phyloP scores from a whole-genome alignment of 2,888 invertebrate genomes.

The Leptinotarsa rubiginosa region DNA sequence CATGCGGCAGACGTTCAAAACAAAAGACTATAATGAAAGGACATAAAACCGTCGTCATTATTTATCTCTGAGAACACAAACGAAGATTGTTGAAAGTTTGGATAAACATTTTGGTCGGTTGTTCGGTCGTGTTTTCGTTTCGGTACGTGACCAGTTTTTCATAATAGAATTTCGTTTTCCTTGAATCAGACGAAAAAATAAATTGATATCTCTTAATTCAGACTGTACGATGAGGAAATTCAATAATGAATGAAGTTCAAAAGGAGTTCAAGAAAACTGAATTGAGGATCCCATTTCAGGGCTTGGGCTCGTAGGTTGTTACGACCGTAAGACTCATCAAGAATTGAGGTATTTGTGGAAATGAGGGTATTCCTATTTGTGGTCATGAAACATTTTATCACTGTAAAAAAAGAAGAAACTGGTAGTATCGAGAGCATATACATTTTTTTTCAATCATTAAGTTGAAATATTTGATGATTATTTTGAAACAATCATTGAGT shows the following conservation, averaged over 20 bases:
- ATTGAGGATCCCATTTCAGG: not conserved
- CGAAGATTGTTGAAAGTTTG: constrained; percentile 40
- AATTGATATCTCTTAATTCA: constrained; percentile 39
- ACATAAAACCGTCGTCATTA: constrained; percentile 39
- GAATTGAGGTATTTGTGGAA: too few relatives aligned
- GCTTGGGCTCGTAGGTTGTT: too few relatives aligned
- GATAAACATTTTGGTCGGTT: constrained; percentile 34
- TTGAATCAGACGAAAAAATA: constrained; percentile 24
- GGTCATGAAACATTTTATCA: too few relatives aligned
- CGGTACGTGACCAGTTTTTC: constrained; percentile 37
- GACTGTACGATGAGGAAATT: constrained; percentile 23
- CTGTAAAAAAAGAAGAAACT: too few relatives aligned
- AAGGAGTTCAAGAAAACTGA: constrained; percentile 11
- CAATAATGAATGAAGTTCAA: constrained; percentile 24
- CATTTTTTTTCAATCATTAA: too few relatives aligned
- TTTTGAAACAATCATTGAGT: too few relatives aligned
- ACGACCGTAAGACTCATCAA: too few relatives aligned
- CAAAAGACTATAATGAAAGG: constrained; percentile 41
- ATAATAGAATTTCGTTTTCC: constrained; percentile 32
- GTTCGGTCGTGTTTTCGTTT: constrained; percentile 31
- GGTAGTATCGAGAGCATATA: too few relatives aligned
- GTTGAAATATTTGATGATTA: too few relatives aligned
- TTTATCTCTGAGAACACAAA: constrained; percentile 40
- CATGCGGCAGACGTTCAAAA: constrained; percentile 28
- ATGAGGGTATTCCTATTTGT: too few relatives aligned